These are phyloP conservation scores for Apistogramma diplotaenia DNA, from an alignment of 2,113 vertebrate species.

Conservation along the genomic window DNA sequence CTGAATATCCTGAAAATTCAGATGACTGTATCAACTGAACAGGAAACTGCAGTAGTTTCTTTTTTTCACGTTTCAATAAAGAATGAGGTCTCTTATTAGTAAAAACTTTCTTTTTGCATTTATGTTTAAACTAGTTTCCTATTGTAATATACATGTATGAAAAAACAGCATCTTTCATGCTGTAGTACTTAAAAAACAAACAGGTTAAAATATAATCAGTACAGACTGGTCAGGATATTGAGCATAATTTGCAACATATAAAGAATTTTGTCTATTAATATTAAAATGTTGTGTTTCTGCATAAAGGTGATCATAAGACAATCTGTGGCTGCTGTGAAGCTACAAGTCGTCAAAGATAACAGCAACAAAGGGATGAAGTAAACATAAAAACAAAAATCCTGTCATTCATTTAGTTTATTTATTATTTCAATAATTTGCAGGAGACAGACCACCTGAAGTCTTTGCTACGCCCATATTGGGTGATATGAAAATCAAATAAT, in stretches of 20 bases:
- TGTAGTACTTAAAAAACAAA: background rate
- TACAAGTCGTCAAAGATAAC: background rate
- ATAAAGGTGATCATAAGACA: background rate
- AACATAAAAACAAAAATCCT: background rate
- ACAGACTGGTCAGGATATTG: background rate
- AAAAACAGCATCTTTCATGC: background rate
- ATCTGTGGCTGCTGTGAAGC: background rate
- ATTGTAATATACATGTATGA: background rate
- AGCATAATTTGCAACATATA: background rate
- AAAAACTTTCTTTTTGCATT: background rate
- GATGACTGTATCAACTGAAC: background rate
- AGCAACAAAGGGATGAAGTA: background rate
- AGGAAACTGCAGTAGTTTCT: background rate
- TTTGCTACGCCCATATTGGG: background rate
- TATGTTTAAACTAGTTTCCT: background rate
- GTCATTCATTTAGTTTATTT: background rate
- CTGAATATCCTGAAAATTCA: background rate
- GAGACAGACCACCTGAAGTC: background rate
- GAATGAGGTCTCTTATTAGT: too few relatives aligned
- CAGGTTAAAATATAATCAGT: background rate
- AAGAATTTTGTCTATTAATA: background rate
- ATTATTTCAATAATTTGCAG: background rate
- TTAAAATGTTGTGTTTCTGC: background rate
- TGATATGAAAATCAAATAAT: constrained; percentile 60
- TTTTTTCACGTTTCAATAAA: too few relatives aligned